A percentile compares a stretch with the other conserved stretches of the same genome.
These are phyloP conservation scores for Tromatobia lineatoria DNA, from an alignment of 2,888 invertebrate genomes.

Conservation along the genomic window DNA sequence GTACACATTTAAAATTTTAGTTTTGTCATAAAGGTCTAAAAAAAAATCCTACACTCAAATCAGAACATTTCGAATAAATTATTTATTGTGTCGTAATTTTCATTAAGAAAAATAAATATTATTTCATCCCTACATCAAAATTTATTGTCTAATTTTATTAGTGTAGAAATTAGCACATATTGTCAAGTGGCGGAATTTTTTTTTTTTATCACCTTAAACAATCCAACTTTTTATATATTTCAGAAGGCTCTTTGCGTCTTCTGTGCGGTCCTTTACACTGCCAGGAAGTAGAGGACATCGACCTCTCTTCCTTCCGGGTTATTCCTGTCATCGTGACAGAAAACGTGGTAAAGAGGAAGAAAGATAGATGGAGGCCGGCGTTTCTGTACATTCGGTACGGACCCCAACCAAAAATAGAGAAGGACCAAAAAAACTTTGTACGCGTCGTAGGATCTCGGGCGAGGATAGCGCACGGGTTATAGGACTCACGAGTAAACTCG, in stretches of 20 bases:
- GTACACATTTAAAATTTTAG: too few relatives aligned
- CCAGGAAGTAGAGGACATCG: constrained; percentile 59
- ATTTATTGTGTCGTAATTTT: too few relatives aligned
- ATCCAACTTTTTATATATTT: neutral
- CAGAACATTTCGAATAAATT: too few relatives aligned
- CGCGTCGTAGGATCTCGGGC: constrained; percentile 25
- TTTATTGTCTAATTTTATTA: neutral
- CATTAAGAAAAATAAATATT: too few relatives aligned
- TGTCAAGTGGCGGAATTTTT: neutral
- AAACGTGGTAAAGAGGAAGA: constrained; percentile 30
- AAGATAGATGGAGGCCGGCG: constrained; percentile 15
- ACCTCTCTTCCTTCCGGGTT: constrained; percentile 63
- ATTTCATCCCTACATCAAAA: neutral
- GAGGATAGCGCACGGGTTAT: constrained; percentile 18
- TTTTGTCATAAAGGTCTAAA: too few relatives aligned
- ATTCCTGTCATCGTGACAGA: constrained; percentile 55
- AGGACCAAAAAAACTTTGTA: constrained; percentile 50
- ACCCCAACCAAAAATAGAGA: constrained; percentile 58
- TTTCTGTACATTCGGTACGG: constrained; percentile 12
- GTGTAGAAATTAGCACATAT: neutral
- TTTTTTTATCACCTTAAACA: neutral
- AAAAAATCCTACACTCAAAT: too few relatives aligned
- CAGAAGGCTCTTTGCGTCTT: neutral
- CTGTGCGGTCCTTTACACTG: constrained; percentile 9
- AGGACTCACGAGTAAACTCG: constrained; percentile 14